Conservation (phyloP, 2,797 vertebrate genomes). For the Steatocranus sp. region DNA sequence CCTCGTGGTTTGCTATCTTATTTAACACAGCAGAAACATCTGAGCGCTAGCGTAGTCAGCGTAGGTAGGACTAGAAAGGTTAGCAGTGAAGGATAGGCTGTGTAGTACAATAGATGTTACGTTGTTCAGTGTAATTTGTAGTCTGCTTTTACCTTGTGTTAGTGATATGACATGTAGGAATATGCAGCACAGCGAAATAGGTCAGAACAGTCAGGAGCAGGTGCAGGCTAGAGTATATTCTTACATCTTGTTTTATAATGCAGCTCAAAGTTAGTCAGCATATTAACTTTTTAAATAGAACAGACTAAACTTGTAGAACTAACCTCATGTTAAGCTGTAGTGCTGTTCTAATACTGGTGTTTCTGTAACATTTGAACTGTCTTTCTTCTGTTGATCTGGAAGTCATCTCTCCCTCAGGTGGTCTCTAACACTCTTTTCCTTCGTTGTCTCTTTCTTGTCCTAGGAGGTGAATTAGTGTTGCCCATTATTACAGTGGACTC, state of each 20-base stretch:
- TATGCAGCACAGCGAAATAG: conserved; percentile 36
- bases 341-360: conserved; percentile 75
- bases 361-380: conserved; percentile 63
- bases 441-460: conserved; percentile 80
- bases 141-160: conserved; percentile 44
- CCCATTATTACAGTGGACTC: conserved; percentile 95
- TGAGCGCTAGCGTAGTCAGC: conserved; percentile 37
- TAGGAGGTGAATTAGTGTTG: conserved; percentile 97
- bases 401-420: not conserved
- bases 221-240: conserved; percentile 33
- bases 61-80: conserved; percentile 35
- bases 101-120: conserved; percentile 53
- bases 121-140: conserved; percentile 62
- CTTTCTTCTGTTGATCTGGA: conserved; percentile 48
- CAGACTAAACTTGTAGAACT: conserved; percentile 69
- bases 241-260: conserved; percentile 41
- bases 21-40: conserved; percentile 77
- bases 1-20: conserved; percentile 96
- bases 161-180: conserved; percentile 45
- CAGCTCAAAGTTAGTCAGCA: conserved; percentile 46
- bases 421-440: conserved; percentile 61
- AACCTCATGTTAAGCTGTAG: conserved; percentile 72
- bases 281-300: conserved; percentile 60
- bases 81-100: conserved; percentile 55
- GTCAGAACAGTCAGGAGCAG: conserved; percentile 47